phyloP scores from a whole-genome alignment of 2,888 invertebrate species.

The Melinopterus prodromus region DNA sequence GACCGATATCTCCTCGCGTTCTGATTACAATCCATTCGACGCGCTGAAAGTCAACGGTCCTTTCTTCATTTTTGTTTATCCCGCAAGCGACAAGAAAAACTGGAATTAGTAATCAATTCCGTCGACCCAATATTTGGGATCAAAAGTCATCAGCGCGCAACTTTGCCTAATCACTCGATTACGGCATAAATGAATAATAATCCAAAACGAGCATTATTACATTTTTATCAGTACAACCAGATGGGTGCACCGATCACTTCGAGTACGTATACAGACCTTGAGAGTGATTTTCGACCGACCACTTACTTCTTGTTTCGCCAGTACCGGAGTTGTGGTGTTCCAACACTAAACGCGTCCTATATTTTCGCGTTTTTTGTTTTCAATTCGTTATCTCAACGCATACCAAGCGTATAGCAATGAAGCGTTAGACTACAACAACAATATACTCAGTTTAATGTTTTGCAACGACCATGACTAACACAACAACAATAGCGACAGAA shows the following conservation, averaged over 20 bases:
- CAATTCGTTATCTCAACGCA: too few relatives aligned
- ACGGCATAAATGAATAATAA: background rate
- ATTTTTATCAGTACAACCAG: background rate
- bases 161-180: background rate
- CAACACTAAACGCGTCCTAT: too few relatives aligned
- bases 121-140: background rate
- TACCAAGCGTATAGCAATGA: too few relatives aligned
- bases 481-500: background rate
- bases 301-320: background rate
- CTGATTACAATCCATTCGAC: too few relatives aligned
- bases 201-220: background rate
- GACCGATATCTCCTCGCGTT: too few relatives aligned
- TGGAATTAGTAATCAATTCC: background rate
- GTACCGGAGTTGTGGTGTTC: too few relatives aligned
- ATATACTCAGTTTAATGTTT: too few relatives aligned
- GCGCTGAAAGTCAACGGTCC: too few relatives aligned
- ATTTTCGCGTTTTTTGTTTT: too few relatives aligned
- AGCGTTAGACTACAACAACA: too few relatives aligned
- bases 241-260: slow-evolving; percentile 6
- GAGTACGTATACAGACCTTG: slow-evolving; percentile 32
- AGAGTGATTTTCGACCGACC: background rate
- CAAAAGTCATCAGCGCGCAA: background rate
- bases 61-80: too few relatives aligned
- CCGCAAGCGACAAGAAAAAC: background rate
- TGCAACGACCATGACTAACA: slow-evolving; percentile 40